A percentile compares a stretch with the other conserved stretches of the same genome.
These are phyloP conservation scores for Scaptomyza polygonia DNA, from an alignment of 2,888 invertebrate species.

Conservation along the genomic window DNA sequence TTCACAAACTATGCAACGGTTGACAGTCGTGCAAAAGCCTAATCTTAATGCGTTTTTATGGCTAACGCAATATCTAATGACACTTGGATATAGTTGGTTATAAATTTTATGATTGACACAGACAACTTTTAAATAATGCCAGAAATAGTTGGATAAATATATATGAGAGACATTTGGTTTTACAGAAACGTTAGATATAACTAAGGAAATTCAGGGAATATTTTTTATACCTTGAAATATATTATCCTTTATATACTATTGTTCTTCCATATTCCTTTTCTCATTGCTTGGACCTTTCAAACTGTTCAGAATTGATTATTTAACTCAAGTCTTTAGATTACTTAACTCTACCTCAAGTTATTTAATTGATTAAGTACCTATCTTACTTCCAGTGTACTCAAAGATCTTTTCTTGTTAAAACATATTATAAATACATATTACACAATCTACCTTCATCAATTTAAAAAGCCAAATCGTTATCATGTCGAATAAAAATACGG, in stretches of 20 bases:
- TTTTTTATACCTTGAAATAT: too few species aligned
- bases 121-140: too few species aligned
- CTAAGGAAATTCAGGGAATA: background rate
- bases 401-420: too few species aligned
- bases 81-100: constrained; percentile 5
- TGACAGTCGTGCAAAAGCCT: constrained; percentile 26
- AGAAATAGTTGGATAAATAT: too few species aligned
- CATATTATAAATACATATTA: too few species aligned
- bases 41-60: constrained; percentile 51
- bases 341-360: background rate
- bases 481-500: background rate
- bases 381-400: too few species aligned
- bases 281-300: background rate
- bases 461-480: too few species aligned
- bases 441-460: too few species aligned
- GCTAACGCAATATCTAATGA: constrained; percentile 14
- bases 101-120: background rate
- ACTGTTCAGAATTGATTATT: background rate
- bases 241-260: too few species aligned
- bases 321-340: background rate
- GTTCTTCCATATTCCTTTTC: too few species aligned
- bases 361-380: background rate
- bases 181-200: background rate
- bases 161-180: too few species aligned
- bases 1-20: constrained; percentile 32